phyloP scores from a whole-genome alignment of 2,888 invertebrate species.

The Parochlus steinenii region DNA sequence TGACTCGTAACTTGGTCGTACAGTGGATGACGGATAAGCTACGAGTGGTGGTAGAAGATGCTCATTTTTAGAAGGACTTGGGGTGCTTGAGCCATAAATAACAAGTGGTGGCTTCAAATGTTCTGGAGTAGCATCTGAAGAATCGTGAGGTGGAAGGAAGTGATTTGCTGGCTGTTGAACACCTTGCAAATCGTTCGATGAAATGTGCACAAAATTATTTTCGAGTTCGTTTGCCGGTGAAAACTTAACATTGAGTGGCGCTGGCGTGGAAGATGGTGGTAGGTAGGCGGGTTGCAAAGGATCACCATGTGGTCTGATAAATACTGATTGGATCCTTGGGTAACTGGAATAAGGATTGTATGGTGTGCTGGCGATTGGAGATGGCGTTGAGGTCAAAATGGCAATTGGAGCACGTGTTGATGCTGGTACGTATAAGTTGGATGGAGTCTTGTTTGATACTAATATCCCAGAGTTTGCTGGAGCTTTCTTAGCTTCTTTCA shows the following conservation, averaged over 20 bases:
- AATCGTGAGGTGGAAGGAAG: slow-evolving; percentile 22
- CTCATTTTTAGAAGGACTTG: slow-evolving; percentile 16
- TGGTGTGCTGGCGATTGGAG: slow-evolving; percentile 13
- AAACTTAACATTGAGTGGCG: slow-evolving; percentile 17
- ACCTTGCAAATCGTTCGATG: slow-evolving; percentile 12
- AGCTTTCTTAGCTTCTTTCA: slow-evolving; percentile 51
- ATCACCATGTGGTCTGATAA: slow-evolving; percentile 22
- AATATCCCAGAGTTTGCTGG: slow-evolving; percentile 50
- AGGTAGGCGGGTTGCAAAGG: slow-evolving; percentile 18
- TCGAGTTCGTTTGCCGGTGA: slow-evolving; percentile 12
- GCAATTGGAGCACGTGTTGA: slow-evolving; percentile 25
- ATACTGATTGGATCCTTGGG: slow-evolving; percentile 20
- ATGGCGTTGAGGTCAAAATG: slow-evolving; percentile 17
- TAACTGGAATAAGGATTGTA: slow-evolving; percentile 24
- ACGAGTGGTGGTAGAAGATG: slow-evolving; percentile 14
- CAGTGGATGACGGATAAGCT: slow-evolving; percentile 9
- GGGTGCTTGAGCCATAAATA: slow-evolving; percentile 18
- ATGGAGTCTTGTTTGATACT: slow-evolving; percentile 26
- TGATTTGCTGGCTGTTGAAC: slow-evolving; percentile 13
- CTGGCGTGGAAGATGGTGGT: slow-evolving; percentile 14
- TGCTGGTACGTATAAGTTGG: slow-evolving; percentile 21
- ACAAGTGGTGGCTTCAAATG: slow-evolving; percentile 20
- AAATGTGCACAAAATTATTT: slow-evolving; percentile 15
- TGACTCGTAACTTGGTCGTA: neutral
- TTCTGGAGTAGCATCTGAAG: neutral